A percentile compares a stretch with the other conserved stretches of the same genome.
Conservation (phyloP, 2,113 vertebrate genomes). For the Pachyramphus minor region DNA sequence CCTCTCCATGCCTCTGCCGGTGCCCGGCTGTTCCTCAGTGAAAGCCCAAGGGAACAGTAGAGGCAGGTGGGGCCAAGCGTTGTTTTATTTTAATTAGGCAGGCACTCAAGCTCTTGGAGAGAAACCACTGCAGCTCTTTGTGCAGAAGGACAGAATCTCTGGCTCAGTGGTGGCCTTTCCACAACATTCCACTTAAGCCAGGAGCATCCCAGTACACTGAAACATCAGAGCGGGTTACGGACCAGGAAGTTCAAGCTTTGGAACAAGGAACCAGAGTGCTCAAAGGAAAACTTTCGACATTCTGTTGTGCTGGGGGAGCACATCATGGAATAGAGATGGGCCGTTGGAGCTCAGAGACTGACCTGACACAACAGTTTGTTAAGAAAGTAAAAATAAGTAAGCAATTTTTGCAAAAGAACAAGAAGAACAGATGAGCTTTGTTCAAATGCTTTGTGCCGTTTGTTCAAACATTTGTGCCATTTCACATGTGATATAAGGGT, state of each 20-base stretch:
- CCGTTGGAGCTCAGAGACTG: background rate
- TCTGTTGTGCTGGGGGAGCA: background rate
- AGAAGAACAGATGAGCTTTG: background rate
- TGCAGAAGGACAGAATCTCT: background rate
- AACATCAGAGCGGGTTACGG: background rate
- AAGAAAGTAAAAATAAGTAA: background rate
- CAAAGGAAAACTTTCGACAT: background rate
- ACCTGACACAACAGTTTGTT: background rate
- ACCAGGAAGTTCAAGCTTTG: background rate
- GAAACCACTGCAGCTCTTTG: background rate
- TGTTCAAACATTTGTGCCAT: background rate
- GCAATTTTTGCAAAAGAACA: background rate
- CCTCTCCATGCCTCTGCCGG: accelerated
- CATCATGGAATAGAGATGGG: background rate
- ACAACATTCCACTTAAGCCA: background rate
- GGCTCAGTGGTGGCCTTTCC: background rate
- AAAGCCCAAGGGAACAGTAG: background rate
- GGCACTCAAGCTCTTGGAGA: background rate
- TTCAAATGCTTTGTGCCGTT: background rate
- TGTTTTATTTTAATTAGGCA: background rate
- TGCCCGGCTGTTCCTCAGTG: background rate
- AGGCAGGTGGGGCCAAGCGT: too few relatives aligned
- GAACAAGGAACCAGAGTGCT: background rate
- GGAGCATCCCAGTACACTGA: accelerated
- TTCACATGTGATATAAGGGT: background rate